Base-by-base conservation (phyloP, 2,797 vertebrate species). In the Ctenopoma kingsleyae region DNA sequence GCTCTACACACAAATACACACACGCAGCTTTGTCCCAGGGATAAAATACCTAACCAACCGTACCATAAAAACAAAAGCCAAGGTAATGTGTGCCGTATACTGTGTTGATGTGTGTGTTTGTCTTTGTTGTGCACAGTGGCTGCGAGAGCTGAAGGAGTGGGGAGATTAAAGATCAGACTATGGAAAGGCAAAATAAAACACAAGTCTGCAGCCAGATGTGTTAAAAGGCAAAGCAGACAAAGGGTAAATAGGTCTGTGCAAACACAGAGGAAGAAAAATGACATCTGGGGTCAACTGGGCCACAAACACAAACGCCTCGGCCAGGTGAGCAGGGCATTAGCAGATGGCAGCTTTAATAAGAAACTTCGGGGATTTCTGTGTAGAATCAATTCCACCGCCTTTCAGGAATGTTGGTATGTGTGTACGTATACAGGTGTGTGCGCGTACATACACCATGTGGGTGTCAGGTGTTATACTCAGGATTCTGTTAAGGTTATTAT, bases 401-500 rank as follows among this genome's bases (percentile, higher is more conserved):
- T 82, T 62, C 50, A 50, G 23, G 63, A 22, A 35, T 63, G 8
- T 12, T 16, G 1, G n/a, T 67, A 62, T 30, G 57, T 67, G 41
- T 46, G 66, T 48, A 47, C 57, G 48, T 25, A 43, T 20, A 47
- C n/a, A 41, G 30, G 20, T 48, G n/a, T 19, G 40, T 15, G 53
- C 6, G 20, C 9, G 8, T 40, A 48, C 36, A 12, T 48, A 19
- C 15, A 27, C 16, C 41, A 57, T 72, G 57, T 73, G 66, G 72
- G 71, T 67, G 63, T 78, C 85, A 83, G 86, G 80, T 85, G 78
- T 78, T 81, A 36, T 62, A 81, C 41, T 65, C 60, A 52, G 72
- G 60, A 78, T 67, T 82, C 69, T 71, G 64, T 36, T 50, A 66
- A 82, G 79, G 79, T 87, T 84, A 84, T 80, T 67, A 84, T 85